These are phyloP conservation scores for Cheilosia scutellata DNA, from an alignment of 2,888 invertebrate species.

Conservation along the genomic window DNA sequence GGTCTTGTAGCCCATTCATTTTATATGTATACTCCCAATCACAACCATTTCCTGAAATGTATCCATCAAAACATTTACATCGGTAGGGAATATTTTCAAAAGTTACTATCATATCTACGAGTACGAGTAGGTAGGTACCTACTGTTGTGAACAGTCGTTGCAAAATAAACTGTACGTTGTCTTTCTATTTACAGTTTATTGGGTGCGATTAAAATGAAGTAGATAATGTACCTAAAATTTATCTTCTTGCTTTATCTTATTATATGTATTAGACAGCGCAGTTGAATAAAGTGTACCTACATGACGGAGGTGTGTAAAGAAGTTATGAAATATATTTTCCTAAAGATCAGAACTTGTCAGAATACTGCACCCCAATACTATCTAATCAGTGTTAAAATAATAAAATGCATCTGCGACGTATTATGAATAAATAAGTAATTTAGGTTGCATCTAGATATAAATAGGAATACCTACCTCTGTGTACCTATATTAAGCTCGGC, in stretches of 20 bases:
- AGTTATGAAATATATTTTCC: background rate
- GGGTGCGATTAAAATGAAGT: constrained; percentile 16
- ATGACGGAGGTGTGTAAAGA: constrained; percentile 1
- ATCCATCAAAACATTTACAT: background rate
- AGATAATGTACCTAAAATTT: background rate
- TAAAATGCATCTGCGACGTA: background rate
- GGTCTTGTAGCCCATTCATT: too few relatives aligned
- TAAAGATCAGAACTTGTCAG: background rate
- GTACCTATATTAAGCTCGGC: too few relatives aligned
- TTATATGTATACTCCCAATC: too few relatives aligned
- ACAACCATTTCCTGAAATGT: background rate
- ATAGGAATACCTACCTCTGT: background rate
- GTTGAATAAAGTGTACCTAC: background rate
- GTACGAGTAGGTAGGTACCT: too few relatives aligned
- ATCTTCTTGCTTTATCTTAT: background rate
- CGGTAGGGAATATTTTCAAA: background rate
- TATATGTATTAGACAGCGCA: background rate
- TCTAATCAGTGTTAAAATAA: constrained; percentile 14
- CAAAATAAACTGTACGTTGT: background rate
- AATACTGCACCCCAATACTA: constrained; percentile 1
- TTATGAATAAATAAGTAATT: background rate
- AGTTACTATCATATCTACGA: background rate
- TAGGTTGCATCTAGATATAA: background rate
- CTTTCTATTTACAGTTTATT: background rate
- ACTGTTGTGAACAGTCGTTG: background rate